phyloP scores from a whole-genome alignment of 2,888 invertebrate genomes.

The Patella caerulea region DNA sequence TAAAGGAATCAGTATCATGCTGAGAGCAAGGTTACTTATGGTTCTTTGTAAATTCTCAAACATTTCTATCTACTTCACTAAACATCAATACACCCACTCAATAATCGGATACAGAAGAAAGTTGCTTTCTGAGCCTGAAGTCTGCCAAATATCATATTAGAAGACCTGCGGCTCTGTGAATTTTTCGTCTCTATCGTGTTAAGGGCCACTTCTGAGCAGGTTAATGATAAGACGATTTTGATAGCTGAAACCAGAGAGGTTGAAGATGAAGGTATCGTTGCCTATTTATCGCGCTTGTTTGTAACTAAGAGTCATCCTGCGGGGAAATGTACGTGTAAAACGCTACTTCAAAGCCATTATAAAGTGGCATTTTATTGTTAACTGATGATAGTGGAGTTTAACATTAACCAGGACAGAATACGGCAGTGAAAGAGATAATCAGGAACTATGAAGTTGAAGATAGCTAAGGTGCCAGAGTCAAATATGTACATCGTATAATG shows the following conservation, averaged over 20 bases:
- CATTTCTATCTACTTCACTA: no score
- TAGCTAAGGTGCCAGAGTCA: no score
- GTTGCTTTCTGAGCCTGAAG: background rate
- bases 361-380: constrained; percentile 7
- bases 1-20: no score
- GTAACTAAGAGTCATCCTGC: background rate
- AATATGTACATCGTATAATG: no score
- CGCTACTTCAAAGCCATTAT: constrained; percentile 8
- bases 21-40: no score
- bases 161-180: background rate
- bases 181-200: background rate
- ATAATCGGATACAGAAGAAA: no score
- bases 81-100: no score
- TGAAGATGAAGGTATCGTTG: background rate
- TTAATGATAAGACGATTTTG: background rate
- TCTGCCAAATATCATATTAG: background rate
- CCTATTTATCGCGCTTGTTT: background rate
- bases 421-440: no score
- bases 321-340: constrained; percentile 4
- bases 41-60: no score
- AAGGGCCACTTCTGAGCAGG: background rate
- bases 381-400: background rate
- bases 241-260: background rate
- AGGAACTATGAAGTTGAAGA: no score
- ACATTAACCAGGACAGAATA: background rate